Percentiles rank a stretch among this genome's conserved stretches.
Evolutionary conservation across 2,888 invertebrate genomes (phyloP).

Genomic region (Stramonita haemastoma): DNA sequence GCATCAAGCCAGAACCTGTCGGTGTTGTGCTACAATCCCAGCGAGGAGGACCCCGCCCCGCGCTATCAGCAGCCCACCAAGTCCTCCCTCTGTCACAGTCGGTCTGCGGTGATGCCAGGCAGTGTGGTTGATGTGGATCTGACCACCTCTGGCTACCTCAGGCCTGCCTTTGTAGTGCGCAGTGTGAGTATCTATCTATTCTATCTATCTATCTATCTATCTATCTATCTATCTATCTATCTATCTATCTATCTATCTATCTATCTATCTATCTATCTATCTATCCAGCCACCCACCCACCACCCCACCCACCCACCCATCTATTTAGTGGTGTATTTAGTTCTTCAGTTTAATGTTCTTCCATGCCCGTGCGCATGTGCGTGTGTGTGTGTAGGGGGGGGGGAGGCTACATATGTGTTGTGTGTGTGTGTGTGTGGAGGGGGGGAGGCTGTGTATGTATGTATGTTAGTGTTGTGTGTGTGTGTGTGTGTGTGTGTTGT

Average conservation of each 20-base stretch:
- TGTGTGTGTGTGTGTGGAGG: not conserved
- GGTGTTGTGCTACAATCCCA: not conserved
- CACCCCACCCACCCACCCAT: too few relatives aligned
- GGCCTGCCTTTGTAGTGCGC: not conserved
- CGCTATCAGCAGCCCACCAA: slow-evolving; percentile 8
- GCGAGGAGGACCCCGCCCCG: not conserved
- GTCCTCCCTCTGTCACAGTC: slow-evolving; percentile 4
- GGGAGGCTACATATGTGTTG: too few relatives aligned
- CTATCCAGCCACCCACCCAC: too few relatives aligned
- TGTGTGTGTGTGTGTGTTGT: too few relatives aligned
- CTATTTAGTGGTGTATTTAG: too few relatives aligned
- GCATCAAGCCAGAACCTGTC: not conserved
- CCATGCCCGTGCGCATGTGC: not conserved
- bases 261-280: not conserved
- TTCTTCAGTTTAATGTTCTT: too few relatives aligned
- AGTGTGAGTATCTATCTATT: not conserved
- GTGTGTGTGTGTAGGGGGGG: not conserved
- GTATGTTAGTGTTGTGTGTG: too few relatives aligned
- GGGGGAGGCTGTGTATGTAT: not conserved
- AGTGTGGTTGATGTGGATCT: not conserved
- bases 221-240: too few relatives aligned
- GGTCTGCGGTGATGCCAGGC: not conserved
- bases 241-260: not conserved
- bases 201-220: too few relatives aligned
- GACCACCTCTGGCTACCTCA: not conserved